Evolutionary conservation across 2,113 vertebrate genomes (phyloP).

Genomic region (Phalacrocorax pelagicus): DNA sequence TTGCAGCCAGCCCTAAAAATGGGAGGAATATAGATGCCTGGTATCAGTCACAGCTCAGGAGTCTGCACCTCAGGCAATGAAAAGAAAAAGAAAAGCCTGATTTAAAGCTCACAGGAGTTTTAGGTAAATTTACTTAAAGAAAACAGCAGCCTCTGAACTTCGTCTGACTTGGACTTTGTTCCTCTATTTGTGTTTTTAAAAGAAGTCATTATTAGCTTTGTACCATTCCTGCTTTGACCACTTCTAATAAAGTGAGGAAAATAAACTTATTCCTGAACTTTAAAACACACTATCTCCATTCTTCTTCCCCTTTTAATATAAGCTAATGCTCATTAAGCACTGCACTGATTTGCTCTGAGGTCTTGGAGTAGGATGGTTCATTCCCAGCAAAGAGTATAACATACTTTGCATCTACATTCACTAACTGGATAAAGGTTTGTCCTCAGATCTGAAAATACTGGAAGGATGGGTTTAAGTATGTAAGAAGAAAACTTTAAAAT

Average conservation of each 20-base stretch:
- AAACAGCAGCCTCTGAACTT: background rate
- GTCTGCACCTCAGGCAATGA: background rate
- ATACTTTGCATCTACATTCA: background rate
- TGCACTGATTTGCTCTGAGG: background rate
- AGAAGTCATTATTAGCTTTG: background rate
- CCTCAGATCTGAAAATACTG: background rate
- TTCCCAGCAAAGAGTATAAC: background rate
- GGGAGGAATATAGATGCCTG: background rate
- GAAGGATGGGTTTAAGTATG: background rate
- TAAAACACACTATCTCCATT: background rate
- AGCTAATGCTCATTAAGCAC: background rate
- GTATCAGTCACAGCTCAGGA: background rate
- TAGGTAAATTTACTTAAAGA: background rate
- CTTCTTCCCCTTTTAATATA: background rate
- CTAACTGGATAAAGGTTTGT: background rate
- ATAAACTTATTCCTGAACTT: background rate
- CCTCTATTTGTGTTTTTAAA: background rate
- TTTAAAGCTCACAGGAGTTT: background rate
- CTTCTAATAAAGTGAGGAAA: background rate
- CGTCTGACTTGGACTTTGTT: background rate
- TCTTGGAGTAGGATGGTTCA: background rate
- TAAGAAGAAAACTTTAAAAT: slow-evolving; percentile 21
- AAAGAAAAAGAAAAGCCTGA: background rate
- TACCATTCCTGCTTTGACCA: background rate
- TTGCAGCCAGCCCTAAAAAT: background rate